phyloP scores from a whole-genome alignment of 53 echinoderm and acorn worm species.

The Crossaster papposus region DNA sequence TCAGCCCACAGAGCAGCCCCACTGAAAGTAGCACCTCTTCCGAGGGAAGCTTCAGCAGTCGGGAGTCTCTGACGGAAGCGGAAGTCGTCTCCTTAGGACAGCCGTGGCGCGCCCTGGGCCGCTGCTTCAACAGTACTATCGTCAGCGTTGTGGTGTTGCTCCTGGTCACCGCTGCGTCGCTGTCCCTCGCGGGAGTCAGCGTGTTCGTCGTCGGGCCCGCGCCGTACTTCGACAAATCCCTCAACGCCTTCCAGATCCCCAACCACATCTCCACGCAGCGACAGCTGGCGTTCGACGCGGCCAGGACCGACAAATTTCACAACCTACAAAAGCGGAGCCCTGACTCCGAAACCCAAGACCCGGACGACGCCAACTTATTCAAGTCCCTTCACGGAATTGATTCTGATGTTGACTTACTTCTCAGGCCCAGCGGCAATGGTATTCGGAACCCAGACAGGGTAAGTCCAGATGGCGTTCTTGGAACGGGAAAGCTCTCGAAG shows the following conservation, averaged over 20 bases:
- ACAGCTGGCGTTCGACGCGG: constrained; percentile 68
- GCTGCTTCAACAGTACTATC: constrained; percentile 59
- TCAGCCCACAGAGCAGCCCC: background rate
- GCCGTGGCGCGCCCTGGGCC: constrained; percentile 71
- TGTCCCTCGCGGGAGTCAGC: constrained; percentile 60
- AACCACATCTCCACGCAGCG: constrained; percentile 81
- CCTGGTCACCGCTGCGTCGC: constrained; percentile 47
- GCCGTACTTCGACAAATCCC: constrained; percentile 90
- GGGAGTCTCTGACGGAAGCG: constrained; percentile 2
- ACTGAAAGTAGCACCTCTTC: background rate
- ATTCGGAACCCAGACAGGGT: background rate
- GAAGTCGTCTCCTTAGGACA: constrained; percentile 35
- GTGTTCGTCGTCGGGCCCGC: constrained; percentile 71
- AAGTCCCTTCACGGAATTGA: background rate
- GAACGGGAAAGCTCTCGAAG: background rate
- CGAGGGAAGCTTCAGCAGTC: constrained; percentile 23
- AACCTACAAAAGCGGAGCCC: constrained; percentile 23
- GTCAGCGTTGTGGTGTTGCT: constrained; percentile 66
- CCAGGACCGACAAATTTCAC: constrained; percentile 59
- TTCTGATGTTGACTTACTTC: constrained; percentile 6
- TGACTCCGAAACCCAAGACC: background rate
- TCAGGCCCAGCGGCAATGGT: no score
- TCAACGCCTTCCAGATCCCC: constrained; percentile 91
- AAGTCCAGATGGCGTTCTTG: background rate
- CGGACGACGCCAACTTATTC: background rate